Conservation (phyloP, 2,797 vertebrate genomes). For the Cuculus canorus region DNA sequence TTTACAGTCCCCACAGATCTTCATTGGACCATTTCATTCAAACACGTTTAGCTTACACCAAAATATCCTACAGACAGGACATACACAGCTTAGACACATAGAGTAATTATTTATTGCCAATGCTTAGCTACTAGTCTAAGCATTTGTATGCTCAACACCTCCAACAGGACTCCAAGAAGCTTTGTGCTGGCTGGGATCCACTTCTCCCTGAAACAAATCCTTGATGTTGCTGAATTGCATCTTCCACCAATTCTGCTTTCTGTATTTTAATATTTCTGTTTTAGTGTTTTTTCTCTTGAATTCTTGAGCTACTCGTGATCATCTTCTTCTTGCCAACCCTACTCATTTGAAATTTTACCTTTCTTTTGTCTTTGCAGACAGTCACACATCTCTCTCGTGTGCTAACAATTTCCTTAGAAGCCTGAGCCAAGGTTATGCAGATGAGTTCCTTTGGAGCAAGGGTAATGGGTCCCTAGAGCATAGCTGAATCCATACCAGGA, state of each 20-base stretch:
- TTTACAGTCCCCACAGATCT: neutral
- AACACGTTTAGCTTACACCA: neutral
- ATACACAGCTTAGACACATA: neutral
- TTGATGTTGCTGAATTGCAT: neutral
- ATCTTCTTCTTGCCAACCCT: neutral
- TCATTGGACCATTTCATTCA: neutral
- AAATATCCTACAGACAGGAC: neutral
- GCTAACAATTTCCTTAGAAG: neutral
- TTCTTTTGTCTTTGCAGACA: neutral
- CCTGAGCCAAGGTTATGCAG: neutral
- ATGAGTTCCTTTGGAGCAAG: accelerated
- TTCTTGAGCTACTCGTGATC: neutral
- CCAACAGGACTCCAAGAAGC: neutral
- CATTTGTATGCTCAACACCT: neutral
- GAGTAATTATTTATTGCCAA: neutral
- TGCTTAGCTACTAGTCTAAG: neutral
- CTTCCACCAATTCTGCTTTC: neutral
- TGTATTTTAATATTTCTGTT: neutral
- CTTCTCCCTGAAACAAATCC: neutral
- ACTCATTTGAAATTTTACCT: neutral
- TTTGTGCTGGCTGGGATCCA: neutral
- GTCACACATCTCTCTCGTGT: neutral
- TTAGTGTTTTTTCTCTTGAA: neutral
- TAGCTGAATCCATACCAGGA: neutral
- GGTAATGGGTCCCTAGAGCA: neutral